A percentile compares a stretch with the other conserved stretches of the same genome.
Conservation (phyloP, 1,140 invertebrate species). For the Schlechtendalia chinensis region DNA sequence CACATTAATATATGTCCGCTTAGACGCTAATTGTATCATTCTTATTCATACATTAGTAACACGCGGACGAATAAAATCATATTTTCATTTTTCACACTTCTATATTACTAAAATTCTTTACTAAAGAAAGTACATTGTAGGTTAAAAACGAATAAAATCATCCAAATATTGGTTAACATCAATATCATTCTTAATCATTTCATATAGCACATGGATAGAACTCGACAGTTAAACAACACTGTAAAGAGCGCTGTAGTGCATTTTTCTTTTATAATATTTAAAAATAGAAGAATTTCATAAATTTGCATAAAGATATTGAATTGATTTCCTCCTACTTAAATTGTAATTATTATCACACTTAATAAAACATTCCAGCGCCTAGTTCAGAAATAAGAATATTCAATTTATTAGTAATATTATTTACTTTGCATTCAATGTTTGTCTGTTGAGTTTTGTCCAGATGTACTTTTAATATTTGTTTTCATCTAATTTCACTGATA, state of each 20-base stretch:
- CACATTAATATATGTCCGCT: constrained; percentile 19
- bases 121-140: background rate
- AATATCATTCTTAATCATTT: background rate
- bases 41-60: constrained; percentile 42
- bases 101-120: too few species aligned
- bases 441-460: constrained; percentile 98
- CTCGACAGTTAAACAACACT: background rate
- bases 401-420: constrained; percentile 33
- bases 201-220: constrained; percentile 37
- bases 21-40: constrained; percentile 45
- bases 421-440: constrained; percentile 98
- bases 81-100: too few species aligned
- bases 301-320: too few species aligned
- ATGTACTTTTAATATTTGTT: constrained; percentile 96
- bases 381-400: too few species aligned
- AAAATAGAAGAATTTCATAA: too few species aligned
- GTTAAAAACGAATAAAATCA: background rate
- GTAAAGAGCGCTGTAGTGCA: constrained; percentile 46
- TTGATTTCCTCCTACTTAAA: too few species aligned
- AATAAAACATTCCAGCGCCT: too few species aligned
- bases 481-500: constrained; percentile 92
- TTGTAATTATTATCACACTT: too few species aligned
- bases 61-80: constrained; percentile 10
- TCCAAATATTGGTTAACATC: background rate
- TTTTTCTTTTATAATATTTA: too few species aligned